These are phyloP conservation scores for Phallusia fumigata DNA, from an alignment of 23 tunicate genomes.

Conservation along the genomic window DNA sequence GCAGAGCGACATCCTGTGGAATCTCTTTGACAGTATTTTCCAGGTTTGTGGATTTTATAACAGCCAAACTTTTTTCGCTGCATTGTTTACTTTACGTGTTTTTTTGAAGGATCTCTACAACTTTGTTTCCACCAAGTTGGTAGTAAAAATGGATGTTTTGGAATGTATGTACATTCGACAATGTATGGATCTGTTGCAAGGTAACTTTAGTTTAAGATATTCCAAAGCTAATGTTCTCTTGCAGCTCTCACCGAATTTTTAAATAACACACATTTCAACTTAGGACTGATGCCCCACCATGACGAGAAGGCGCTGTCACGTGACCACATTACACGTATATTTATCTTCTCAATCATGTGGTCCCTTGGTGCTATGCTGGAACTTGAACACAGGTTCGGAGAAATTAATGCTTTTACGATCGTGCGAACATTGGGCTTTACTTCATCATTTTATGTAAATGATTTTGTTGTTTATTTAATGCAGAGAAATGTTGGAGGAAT, in stretches of 20 bases:
- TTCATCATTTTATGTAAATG: too few species aligned
- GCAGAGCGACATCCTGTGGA: slow-evolving; percentile 60
- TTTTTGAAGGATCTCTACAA: slow-evolving; percentile 50
- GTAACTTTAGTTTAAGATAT: not conserved
- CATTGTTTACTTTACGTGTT: not conserved
- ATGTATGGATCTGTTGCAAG: slow-evolving; percentile 73
- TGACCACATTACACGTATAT: slow-evolving; percentile 47
- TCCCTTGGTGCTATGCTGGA: slow-evolving; percentile 81
- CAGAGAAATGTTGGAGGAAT: slow-evolving; percentile 61
- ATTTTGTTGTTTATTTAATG: not conserved
- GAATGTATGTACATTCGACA: slow-evolving; percentile 94
- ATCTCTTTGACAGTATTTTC: slow-evolving; percentile 60
- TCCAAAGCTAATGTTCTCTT: too few species aligned
- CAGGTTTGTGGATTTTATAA: slow-evolving; percentile 25
- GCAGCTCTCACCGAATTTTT: too few species aligned
- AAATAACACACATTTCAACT: too few species aligned
- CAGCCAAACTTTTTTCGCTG: too few species aligned
- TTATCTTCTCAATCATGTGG: slow-evolving; percentile 86
- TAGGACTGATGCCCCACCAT: slow-evolving; percentile 67
- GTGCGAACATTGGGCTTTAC: too few species aligned
- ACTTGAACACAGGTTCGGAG: slow-evolving; percentile 58
- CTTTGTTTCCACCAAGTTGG: slow-evolving; percentile 67
- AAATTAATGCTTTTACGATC: not conserved
- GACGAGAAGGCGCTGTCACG: slow-evolving; percentile 48
- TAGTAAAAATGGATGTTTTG: slow-evolving; percentile 76